These are phyloP conservation scores for Hystrix brachyura DNA, from an alignment of 2,113 vertebrate genomes.

Conservation along the genomic window DNA sequence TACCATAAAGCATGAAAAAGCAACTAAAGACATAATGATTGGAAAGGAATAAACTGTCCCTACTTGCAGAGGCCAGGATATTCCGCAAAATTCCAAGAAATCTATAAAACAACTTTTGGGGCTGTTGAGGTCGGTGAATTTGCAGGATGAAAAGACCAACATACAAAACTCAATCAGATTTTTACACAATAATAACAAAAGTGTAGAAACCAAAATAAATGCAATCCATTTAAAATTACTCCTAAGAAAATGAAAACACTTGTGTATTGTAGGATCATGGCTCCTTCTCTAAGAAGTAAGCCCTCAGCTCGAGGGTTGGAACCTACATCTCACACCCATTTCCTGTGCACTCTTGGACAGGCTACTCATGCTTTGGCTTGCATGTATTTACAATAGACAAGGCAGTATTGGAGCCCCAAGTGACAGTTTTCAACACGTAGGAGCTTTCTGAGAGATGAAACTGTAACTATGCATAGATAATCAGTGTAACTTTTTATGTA, in stretches of 20 bases:
- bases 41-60: background rate
- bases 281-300: background rate
- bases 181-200: background rate
- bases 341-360: no score
- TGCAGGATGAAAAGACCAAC: background rate
- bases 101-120: background rate
- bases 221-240: background rate
- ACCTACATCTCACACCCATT: background rate
- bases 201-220: background rate
- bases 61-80: background rate
- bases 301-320: background rate
- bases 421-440: no score
- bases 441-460: background rate
- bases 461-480: background rate
- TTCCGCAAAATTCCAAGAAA: background rate
- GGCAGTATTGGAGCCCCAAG: background rate
- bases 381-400: background rate
- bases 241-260: background rate
- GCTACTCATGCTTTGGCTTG: no score
- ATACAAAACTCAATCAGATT: background rate
- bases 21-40: background rate
- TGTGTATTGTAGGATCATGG: background rate
- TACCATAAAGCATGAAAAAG: background rate
- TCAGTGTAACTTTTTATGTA: background rate
- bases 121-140: background rate